Percentiles rank a stretch among this genome's conserved stretches.
Conservation (phyloP, 2,888 invertebrate genomes). For the Suillia variegata region DNA sequence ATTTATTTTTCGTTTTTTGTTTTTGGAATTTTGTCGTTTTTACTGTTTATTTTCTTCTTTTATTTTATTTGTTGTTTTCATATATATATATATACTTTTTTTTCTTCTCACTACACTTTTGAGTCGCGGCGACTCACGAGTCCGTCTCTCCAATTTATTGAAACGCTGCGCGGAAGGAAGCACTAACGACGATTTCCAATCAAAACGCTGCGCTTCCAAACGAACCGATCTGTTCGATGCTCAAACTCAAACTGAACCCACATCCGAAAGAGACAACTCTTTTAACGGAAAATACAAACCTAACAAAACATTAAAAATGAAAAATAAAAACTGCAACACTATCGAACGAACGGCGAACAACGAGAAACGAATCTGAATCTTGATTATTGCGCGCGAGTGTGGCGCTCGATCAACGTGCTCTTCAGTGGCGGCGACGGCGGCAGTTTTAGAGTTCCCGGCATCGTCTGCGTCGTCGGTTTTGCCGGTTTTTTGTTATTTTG, state of each 20-base stretch:
- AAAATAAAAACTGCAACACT: constrained; percentile 38
- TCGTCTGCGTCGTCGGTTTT: too few relatives aligned
- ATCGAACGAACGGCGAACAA: constrained; percentile 37
- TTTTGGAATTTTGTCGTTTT: neutral
- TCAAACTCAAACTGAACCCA: constrained; percentile 57
- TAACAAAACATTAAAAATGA: too few relatives aligned
- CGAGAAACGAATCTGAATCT: constrained; percentile 6
- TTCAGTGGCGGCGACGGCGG: constrained; percentile 18
- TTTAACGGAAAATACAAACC: too few relatives aligned
- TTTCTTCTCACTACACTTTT: neutral
- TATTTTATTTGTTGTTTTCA: neutral
- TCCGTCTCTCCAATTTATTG: too few relatives aligned
- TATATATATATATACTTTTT: too few relatives aligned
- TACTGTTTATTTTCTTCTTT: neutral
- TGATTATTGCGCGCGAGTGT: constrained; percentile 16
- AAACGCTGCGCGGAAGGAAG: too few relatives aligned
- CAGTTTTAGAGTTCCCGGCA: neutral
- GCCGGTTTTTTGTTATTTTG: too few relatives aligned
- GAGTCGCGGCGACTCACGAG: too few relatives aligned
- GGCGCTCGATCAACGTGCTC: constrained; percentile 3
- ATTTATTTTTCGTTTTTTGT: neutral
- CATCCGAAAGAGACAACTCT: constrained; percentile 50
- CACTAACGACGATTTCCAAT: too few relatives aligned
- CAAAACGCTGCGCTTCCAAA: too few relatives aligned
- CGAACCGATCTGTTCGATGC: constrained; percentile 36